Conservation (phyloP, 2,113 vertebrate genomes). For the Notarius quadriscutis region DNA sequence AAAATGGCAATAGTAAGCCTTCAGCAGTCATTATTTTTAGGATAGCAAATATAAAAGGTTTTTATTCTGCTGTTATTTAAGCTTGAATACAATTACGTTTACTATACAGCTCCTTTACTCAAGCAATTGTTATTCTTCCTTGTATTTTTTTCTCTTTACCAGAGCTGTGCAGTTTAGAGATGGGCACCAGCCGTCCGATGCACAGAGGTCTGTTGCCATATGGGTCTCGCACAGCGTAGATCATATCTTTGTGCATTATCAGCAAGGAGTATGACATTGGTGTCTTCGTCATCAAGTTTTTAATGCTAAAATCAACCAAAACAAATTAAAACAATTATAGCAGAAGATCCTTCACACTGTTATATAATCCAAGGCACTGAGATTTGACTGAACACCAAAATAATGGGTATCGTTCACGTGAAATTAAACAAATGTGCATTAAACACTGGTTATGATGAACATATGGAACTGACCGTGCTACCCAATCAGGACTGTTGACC, state of each 20-base stretch:
- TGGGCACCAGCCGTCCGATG: slow-evolving; percentile 88
- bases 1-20: not conserved
- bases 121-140: not conserved
- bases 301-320: slow-evolving; percentile 79
- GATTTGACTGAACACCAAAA: not conserved
- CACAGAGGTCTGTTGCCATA: slow-evolving; percentile 95
- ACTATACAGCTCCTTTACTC: not conserved
- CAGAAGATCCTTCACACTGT: not conserved
- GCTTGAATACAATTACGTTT: not conserved
- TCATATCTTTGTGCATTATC: slow-evolving; percentile 92
- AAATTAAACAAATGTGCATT: not conserved
- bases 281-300: slow-evolving; percentile 94
- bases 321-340: not conserved
- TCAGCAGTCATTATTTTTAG: not conserved
- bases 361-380: not conserved
- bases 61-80: not conserved
- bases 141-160: slow-evolving; percentile 56
- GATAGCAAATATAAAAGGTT: not conserved
- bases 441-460: not conserved
- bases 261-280: slow-evolving; percentile 92
- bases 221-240: slow-evolving; percentile 93
- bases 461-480: slow-evolving; percentile 82
- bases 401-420: not conserved
- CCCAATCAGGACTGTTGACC: slow-evolving; percentile 88
- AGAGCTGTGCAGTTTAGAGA: slow-evolving; percentile 79